Evolutionary conservation across 1,140 invertebrate genomes (phyloP), one percentile per base, ranked within the genome.

Genomic region (Chrysomallon squamiferum): DNA sequence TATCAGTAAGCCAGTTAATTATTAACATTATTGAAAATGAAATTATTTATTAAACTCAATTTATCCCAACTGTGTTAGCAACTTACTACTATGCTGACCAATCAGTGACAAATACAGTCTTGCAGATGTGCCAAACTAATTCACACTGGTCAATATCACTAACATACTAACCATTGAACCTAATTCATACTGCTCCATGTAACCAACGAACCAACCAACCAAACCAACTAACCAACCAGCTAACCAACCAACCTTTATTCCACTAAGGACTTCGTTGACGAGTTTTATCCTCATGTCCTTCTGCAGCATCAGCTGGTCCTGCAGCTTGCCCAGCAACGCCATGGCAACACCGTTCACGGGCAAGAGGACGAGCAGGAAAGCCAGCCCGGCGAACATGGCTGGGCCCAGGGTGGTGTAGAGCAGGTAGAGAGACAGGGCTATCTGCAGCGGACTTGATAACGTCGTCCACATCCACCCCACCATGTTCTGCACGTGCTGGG

Each of bases 401-500:
- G 74, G 57, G 5, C 80, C 87, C 29, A 89, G 83, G 66, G 91
- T 91, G 22, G 90, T 88, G 93, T 95, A 98, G 3, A 98, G 86
- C 85, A 97, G 95, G 76, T 92, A 95, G 9, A 97, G 82, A 0
- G 93, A 91, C 7, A 97, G 80, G 15, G 85, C 87, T 69, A 97
- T 97, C 69, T 97, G 94, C 4, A 97, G 83, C 0, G 95, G 95
- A 4, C 94, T 95, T 1, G 95, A 97, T 96, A 96, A 98, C 71
- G 98, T 89, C 91, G 96, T 94, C 82, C 96, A 97, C 63, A 97
- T 86, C 78, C 96, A 96, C 1, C 77, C 82, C 33, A 81, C 81
- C 30, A 86, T 64, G 58, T 86, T 85, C 67, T 79, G 67, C n/a
- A 86, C 69, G 20, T 76, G 67, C 59, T 87, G 81, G 7, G 84